Percentiles rank a stretch among this genome's conserved stretches.
Evolutionary conservation across 2,888 invertebrate genomes (phyloP).

Genomic region (Protophormia terraenovae): DNA sequence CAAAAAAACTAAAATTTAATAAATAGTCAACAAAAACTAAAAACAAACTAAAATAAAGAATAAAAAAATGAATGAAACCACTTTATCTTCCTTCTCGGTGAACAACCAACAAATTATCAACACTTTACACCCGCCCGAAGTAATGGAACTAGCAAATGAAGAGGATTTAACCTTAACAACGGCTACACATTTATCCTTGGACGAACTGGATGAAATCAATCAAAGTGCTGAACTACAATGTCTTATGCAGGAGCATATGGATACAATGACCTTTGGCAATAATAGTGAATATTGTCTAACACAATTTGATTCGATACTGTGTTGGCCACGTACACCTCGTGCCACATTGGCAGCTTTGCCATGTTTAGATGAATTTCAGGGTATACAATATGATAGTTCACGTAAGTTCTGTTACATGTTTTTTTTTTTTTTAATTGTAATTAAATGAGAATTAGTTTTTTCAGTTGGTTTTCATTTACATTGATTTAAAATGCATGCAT

Average conservation of each 20-base stretch:
- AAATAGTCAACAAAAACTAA: background rate
- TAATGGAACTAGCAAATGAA: background rate
- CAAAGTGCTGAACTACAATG: conserved; percentile 79
- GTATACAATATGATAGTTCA: conserved; percentile 90
- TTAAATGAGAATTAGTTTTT: too few relatives aligned
- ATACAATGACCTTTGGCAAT: conserved; percentile 77
- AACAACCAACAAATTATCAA: background rate
- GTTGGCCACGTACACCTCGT: conserved; percentile 91
- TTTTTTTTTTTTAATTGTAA: too few relatives aligned
- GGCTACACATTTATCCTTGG: conserved; percentile 67
- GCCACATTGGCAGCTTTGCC: conserved; percentile 87
- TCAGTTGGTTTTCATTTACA: too few relatives aligned
- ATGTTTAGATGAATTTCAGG: conserved; percentile 90
- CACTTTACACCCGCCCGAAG: conserved; percentile 30
- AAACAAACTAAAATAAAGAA: background rate
- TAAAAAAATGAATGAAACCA: conserved; percentile 64
- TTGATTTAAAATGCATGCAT: too few relatives aligned
- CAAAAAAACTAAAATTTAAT: background rate
- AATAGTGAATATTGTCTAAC: conserved; percentile 84
- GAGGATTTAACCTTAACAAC: conserved; percentile 45
- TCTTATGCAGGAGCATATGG: conserved; percentile 77
- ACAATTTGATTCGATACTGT: conserved; percentile 89
- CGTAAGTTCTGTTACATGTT: conserved; percentile 85
- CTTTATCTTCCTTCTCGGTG: conserved; percentile 44
- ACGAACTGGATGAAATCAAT: conserved; percentile 76